phyloP scores from a whole-genome alignment of 1,140 invertebrate genomes.

The Saccostrea cuccullata region DNA sequence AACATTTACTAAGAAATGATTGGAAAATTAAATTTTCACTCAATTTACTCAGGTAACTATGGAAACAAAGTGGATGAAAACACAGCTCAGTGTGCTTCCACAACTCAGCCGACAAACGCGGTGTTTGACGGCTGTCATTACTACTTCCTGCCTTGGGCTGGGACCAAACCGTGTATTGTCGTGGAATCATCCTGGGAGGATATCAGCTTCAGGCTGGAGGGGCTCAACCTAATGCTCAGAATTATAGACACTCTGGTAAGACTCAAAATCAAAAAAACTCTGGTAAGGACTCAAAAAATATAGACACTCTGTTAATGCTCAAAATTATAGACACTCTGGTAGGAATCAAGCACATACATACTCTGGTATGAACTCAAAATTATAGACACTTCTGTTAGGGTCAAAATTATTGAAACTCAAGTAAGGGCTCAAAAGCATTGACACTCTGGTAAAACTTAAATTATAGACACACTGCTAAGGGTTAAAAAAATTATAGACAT shows the following conservation, averaged over 20 bases:
- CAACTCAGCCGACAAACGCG: slow-evolving; percentile 81
- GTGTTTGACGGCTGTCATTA: slow-evolving; percentile 81
- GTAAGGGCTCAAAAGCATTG: too few relatives aligned
- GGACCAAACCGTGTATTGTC: slow-evolving; percentile 79
- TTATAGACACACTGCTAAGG: background rate
- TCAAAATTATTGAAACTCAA: too few relatives aligned
- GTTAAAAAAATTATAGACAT: too few relatives aligned
- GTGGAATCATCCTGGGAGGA: slow-evolving; percentile 80
- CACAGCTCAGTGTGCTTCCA: slow-evolving; percentile 78
- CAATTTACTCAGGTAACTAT: slow-evolving; percentile 76
- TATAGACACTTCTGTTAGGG: slow-evolving; percentile 49
- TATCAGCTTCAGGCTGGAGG: slow-evolving; percentile 79
- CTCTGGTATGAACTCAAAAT: slow-evolving; percentile 48
- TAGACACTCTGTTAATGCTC: slow-evolving; percentile 9
- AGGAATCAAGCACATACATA: too few relatives aligned
- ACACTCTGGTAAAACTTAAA: too few relatives aligned
- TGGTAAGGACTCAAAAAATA: too few relatives aligned
- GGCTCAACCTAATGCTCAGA: slow-evolving; percentile 77
- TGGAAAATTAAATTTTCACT: too few relatives aligned
- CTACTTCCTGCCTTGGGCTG: slow-evolving; percentile 81
- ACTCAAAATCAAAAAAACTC: background rate
- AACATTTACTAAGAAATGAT: too few relatives aligned
- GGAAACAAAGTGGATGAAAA: slow-evolving; percentile 80
- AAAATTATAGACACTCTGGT: slow-evolving; percentile 67
- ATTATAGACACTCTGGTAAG: slow-evolving; percentile 76